Percentiles rank a stretch among this genome's conserved stretches.
Conservation (phyloP, 2,888 invertebrate genomes). For the Ferrisia virgata region DNA sequence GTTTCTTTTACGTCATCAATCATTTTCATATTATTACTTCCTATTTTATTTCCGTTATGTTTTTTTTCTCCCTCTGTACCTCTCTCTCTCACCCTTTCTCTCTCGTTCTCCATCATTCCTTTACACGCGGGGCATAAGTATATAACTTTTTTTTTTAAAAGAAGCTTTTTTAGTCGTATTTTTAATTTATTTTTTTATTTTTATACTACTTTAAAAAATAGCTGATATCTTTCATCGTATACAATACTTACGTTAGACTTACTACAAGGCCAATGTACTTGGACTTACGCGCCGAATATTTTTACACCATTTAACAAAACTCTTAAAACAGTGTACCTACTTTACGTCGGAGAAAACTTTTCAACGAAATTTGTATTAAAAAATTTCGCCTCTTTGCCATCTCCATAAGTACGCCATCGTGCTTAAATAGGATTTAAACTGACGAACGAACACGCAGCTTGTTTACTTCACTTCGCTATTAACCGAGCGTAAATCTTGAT, state of each 20-base stretch:
- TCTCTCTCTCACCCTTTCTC: neutral
- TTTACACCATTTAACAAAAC: conserved; percentile 19
- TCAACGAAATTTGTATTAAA: neutral
- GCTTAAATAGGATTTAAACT: neutral
- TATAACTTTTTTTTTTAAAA: neutral
- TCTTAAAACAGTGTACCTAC: neutral
- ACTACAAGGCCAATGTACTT: neutral
- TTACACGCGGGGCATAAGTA: too few species aligned
- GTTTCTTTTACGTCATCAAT: conserved; percentile 35
- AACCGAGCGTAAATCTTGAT: neutral
- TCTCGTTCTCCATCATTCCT: too few species aligned
- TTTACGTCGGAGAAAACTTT: neutral
- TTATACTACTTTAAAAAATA: conserved; percentile 1
- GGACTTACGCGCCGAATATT: neutral
- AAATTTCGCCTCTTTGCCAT: neutral
- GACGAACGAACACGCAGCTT: neutral
- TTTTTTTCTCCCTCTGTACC: neutral
- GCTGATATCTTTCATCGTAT: neutral
- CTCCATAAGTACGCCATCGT: neutral
- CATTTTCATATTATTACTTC: conserved; percentile 33
- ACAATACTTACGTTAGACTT: too few species aligned
- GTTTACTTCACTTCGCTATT: neutral
- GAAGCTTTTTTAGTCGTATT: neutral
- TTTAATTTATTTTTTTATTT: conserved; percentile 38
- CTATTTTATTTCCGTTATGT: conserved; percentile 6